Conservation (phyloP, 2,113 vertebrate genomes). For the Apodemus speciosus region DNA sequence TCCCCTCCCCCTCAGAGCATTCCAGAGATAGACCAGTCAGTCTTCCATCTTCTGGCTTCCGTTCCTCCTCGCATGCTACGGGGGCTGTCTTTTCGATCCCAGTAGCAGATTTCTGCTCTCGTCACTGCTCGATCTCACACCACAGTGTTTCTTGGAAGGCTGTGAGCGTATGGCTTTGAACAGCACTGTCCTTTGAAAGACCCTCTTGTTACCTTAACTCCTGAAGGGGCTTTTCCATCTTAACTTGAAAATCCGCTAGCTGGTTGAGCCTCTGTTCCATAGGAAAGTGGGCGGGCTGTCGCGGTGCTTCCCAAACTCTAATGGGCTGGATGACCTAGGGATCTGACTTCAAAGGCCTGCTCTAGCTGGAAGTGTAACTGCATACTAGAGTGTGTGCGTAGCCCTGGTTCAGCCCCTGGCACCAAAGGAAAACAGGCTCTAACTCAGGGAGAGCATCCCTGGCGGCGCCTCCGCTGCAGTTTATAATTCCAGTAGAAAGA, state of each 20-base stretch:
- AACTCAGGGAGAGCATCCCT: background rate
- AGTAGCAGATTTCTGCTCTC: background rate
- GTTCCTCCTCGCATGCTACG: background rate
- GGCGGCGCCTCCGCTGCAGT: background rate
- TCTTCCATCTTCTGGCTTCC: too few species aligned
- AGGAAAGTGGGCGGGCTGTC: background rate
- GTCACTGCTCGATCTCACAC: background rate
- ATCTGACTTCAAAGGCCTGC: slow-evolving; percentile 3
- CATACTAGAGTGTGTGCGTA: background rate
- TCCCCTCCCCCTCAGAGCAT: background rate
- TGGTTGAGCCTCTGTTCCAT: background rate
- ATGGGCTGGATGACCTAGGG: background rate
- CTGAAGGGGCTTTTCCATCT: background rate
- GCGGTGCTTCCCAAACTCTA: background rate
- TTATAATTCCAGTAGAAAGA: background rate
- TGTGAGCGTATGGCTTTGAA: background rate
- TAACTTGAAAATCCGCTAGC: background rate
- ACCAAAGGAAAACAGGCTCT: background rate
- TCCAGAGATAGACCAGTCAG: background rate
- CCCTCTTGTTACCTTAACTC: background rate
- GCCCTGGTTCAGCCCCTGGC: background rate
- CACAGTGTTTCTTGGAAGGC: background rate
- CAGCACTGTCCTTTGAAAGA: background rate
- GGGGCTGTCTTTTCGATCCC: background rate
- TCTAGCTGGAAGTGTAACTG: background rate